phyloP scores from a whole-genome alignment of 2,888 invertebrate species.

The Phaedon cochleariae region DNA sequence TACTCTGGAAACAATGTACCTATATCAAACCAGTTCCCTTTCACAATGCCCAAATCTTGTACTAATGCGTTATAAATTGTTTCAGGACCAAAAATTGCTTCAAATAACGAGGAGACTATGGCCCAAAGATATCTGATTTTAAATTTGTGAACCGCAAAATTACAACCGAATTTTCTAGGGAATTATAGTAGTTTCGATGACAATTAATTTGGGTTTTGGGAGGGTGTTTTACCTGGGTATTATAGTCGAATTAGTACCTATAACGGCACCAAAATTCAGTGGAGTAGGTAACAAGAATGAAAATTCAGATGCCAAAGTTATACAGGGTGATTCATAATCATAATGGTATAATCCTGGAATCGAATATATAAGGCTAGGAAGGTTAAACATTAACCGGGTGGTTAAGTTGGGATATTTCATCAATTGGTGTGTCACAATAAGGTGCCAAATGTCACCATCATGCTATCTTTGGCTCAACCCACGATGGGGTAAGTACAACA shows the following conservation, averaged over 20 bases:
- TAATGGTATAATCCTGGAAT: too few species aligned
- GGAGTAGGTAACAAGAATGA: background rate
- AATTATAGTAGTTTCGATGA: constrained; percentile 52
- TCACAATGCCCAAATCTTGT: constrained; percentile 11
- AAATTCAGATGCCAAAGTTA: too few species aligned
- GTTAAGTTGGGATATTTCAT: too few species aligned
- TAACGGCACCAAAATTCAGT: background rate
- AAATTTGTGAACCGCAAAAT: constrained; percentile 11
- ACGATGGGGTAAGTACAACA: too few species aligned
- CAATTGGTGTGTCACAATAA: too few species aligned
- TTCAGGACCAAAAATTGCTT: constrained; percentile 6
- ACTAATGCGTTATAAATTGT: constrained; percentile 54
- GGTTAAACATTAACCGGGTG: too few species aligned
- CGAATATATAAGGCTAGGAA: too few species aligned
- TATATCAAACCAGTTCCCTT: too few species aligned
- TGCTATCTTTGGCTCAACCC: too few species aligned
- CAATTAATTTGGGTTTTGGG: constrained; percentile 44
- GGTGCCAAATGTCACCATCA: too few species aligned
- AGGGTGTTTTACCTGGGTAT: constrained; percentile 37
- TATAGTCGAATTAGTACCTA: constrained; percentile 21
- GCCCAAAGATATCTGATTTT: background rate
- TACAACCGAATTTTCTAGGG: constrained; percentile 22
- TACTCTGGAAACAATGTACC: too few species aligned
- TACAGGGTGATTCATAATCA: too few species aligned
- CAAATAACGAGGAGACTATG: background rate